phyloP scores from a whole-genome alignment of 1,140 invertebrate species.

The Scaptomyza hsui region DNA sequence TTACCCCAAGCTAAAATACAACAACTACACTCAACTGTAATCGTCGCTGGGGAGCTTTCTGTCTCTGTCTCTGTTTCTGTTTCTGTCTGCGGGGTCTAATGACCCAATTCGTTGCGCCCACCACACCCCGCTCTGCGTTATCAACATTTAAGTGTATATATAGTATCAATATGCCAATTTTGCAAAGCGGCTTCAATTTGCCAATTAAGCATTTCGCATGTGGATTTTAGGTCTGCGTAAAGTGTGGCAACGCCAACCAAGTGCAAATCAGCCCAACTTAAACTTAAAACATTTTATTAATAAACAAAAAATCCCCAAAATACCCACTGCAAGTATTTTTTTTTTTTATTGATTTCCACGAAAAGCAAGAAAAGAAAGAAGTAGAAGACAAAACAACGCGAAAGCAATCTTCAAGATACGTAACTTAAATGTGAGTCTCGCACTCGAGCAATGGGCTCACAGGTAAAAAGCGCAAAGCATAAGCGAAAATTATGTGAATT shows the following conservation, averaged over 20 bases:
- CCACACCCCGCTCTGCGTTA: neutral
- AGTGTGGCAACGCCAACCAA: slow-evolving; percentile 55
- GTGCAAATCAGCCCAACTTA: slow-evolving; percentile 65
- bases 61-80: neutral
- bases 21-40: slow-evolving; percentile 13
- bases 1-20: slow-evolving; percentile 13
- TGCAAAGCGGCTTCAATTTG: slow-evolving; percentile 56
- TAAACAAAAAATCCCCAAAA: neutral
- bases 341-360: slow-evolving; percentile 75
- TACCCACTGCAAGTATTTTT: slow-evolving; percentile 45
- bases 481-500: slow-evolving; percentile 75
- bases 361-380: slow-evolving; percentile 37
- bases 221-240: neutral
- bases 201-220: slow-evolving; percentile 43
- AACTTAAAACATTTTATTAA: slow-evolving; percentile 45
- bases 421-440: slow-evolving; percentile 59
- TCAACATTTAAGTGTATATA: slow-evolving; percentile 16
- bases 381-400: neutral
- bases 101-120: slow-evolving; percentile 54
- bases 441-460: slow-evolving; percentile 2
- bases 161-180: slow-evolving; percentile 62
- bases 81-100: slow-evolving; percentile 47
- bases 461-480: slow-evolving; percentile 53
- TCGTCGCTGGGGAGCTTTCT: neutral
- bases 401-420: slow-evolving; percentile 58